These are phyloP conservation scores for Actenoides lindsayi DNA, from an alignment of 2,113 vertebrate species.

Conservation along the genomic window DNA sequence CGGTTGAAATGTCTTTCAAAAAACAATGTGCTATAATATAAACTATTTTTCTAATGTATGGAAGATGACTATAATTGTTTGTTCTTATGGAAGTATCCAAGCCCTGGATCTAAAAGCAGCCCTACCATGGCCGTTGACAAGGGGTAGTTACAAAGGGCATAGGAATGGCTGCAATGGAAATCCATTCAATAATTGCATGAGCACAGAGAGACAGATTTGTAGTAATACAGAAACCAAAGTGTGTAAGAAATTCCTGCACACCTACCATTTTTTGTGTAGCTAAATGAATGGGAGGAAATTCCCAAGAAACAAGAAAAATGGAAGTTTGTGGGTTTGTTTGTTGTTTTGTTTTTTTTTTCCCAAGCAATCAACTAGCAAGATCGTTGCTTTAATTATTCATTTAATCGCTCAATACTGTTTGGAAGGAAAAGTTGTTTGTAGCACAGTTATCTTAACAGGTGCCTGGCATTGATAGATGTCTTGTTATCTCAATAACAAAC, in stretches of 20 bases:
- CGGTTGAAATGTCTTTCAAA: background rate
- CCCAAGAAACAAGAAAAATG: background rate
- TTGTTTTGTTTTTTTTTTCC: background rate
- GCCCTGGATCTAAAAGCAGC: background rate
- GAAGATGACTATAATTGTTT: background rate
- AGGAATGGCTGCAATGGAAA: background rate
- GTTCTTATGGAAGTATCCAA: background rate
- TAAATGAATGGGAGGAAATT: conserved; percentile 20
- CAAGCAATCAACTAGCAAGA: background rate
- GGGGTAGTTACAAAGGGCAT: background rate
- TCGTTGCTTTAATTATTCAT: background rate
- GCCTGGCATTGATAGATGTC: background rate
- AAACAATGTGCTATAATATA: background rate
- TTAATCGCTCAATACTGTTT: background rate
- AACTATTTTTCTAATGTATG: background rate
- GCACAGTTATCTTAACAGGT: background rate
- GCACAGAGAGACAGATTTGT: background rate
- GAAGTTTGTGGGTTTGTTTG: background rate
- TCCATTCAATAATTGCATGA: background rate
- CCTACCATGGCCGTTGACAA: background rate
- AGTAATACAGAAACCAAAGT: background rate
- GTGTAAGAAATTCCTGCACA: background rate
- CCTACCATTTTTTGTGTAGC: background rate
- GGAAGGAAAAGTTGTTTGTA: background rate
- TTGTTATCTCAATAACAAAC: background rate